Percentiles rank a stretch among this genome's conserved stretches.
Evolutionary conservation across 1,140 invertebrate genomes (phyloP).

Genomic region (Eubasilissa regina): DNA sequence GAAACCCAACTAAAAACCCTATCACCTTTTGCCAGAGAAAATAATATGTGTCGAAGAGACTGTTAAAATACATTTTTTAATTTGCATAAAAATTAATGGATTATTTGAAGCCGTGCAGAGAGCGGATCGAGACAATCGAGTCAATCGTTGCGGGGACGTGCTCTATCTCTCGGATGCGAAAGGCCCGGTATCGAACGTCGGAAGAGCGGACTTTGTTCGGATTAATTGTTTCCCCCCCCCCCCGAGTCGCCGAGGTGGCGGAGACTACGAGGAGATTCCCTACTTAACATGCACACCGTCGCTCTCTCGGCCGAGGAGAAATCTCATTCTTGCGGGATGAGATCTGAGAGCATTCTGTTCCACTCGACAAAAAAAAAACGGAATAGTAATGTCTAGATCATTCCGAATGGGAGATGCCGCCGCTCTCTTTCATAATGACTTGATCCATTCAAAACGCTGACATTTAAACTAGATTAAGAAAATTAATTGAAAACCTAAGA

Average conservation of each 20-base stretch:
- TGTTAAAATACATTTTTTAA: too few species aligned
- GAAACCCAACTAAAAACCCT: too few species aligned
- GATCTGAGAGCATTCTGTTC: conserved; percentile 9
- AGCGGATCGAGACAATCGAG: not conserved
- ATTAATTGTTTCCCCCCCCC: conserved; percentile 43
- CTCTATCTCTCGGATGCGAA: conserved; percentile 5
- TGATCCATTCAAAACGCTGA: too few species aligned
- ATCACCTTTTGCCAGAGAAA: too few species aligned
- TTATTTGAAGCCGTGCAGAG: too few species aligned
- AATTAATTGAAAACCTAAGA: too few species aligned
- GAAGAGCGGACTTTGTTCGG: conserved; percentile 29
- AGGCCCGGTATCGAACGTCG: conserved; percentile 4
- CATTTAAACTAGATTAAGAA: too few species aligned
- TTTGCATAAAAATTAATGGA: too few species aligned
- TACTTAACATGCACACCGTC: conserved; percentile 53
- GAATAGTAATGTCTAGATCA: conserved; percentile 32
- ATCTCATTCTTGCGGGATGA: conserved; percentile 11
- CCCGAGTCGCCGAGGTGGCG: not conserved
- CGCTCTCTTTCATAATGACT: not conserved
- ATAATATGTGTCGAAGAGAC: too few species aligned
- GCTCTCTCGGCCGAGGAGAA: conserved; percentile 33
- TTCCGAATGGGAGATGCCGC: not conserved
- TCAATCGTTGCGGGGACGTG: conserved; percentile 25
- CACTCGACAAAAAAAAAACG: conserved; percentile 9
- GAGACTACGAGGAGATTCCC: conserved; percentile 17